Evolutionary conservation across 2,113 vertebrate genomes (phyloP), one percentile per base, ranked within the genome.

Genomic region (Girardinichthys multiradiatus): DNA sequence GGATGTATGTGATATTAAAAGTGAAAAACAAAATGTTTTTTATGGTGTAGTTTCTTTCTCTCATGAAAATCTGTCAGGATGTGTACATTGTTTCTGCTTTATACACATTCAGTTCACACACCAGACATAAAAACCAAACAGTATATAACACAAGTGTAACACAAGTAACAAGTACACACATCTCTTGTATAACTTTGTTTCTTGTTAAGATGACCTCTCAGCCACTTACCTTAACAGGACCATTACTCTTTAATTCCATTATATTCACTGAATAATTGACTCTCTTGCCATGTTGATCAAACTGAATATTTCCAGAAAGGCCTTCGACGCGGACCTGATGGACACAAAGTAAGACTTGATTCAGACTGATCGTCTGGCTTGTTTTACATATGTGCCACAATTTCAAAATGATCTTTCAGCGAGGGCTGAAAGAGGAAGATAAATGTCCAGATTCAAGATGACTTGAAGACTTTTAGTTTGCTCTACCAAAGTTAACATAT

Each of bases 211-310:
- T 7, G 0, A 7, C 4, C 24, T 35, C 3, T 24, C 15, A 70
- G 28, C 76, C 4, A 29, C 85, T 92, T 95, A 99, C 98, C 96
- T 99, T 99, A 26, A 97, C 95, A 12, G 98, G 97, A 54, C 97
- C 98, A 57, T 96, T 99, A 37, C 91, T 98, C 94, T 98, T 99
- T 76, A 99, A 93, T 69, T 99, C 98, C 98, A 99, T 99, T 78
- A 99, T 93, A 35, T 98, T 98, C 80, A 99, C 97, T 4, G 97
- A 97, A 90, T 98, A 99, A 93, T 99, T 99, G 74, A 98, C 96
- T 91, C 98, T 94, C 82, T 97, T 99, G 76, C 98, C 98, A 21
- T 99, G 96, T 84, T 99, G 97, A 91, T 99, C 97, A 91, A 99
- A 99, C 86, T 99, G 98, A 89, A 99, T 99, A 90, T 99, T 99